A percentile compares a stretch with the other conserved stretches of the same genome.
These are phyloP conservation scores for Ichneumoninae sp. DNA, from an alignment of 2,888 invertebrate species.

Conservation along the genomic window DNA sequence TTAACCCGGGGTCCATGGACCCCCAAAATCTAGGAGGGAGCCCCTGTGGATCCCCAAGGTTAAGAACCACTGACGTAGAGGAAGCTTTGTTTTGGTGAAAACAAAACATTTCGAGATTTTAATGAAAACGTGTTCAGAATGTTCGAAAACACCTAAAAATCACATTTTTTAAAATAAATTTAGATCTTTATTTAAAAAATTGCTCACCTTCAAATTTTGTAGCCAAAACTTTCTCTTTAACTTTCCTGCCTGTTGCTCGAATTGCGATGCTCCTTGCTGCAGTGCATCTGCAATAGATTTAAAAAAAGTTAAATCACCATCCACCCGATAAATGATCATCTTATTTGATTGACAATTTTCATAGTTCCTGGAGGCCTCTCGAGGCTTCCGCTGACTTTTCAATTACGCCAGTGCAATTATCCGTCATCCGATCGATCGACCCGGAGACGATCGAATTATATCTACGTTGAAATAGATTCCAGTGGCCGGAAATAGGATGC, in stretches of 20 bases:
- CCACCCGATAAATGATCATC: neutral
- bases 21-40: too few relatives aligned
- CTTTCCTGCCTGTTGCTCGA: slow-evolving; percentile 98
- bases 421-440: slow-evolving; percentile 32
- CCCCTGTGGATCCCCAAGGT: too few relatives aligned
- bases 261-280: slow-evolving; percentile 97
- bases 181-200: neutral
- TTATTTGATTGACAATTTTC: slow-evolving; percentile 19
- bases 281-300: slow-evolving; percentile 90
- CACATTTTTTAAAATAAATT: neutral
- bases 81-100: too few relatives aligned
- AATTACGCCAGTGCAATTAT: slow-evolving; percentile 27
- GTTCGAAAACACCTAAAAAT: too few relatives aligned
- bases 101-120: too few relatives aligned
- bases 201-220: slow-evolving; percentile 94
- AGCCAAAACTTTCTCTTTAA: slow-evolving; percentile 98
- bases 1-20: too few relatives aligned
- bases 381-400: slow-evolving; percentile 14
- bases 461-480: slow-evolving; percentile 28
- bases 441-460: slow-evolving; percentile 30
- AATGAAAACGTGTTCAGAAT: too few relatives aligned
- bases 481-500: slow-evolving; percentile 25
- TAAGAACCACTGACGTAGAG: too few relatives aligned
- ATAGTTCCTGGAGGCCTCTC: neutral
- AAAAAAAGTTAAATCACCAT: slow-evolving; percentile 28